phyloP scores from a whole-genome alignment of 2,888 invertebrate species.

The Acleris laterana region DNA sequence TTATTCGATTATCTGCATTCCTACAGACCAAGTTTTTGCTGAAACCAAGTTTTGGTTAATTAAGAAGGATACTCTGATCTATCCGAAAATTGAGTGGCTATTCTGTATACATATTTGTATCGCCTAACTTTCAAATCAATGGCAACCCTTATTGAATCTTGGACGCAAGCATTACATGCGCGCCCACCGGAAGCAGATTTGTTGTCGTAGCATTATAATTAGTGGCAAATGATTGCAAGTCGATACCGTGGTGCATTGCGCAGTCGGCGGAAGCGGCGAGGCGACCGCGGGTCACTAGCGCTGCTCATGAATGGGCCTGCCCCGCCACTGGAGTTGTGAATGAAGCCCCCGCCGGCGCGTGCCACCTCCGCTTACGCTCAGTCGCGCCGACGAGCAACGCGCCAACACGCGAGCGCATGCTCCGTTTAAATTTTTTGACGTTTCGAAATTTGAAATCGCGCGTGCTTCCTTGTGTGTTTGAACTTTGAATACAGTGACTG shows the following conservation, averaged over 20 bases:
- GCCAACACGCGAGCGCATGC: slow-evolving; percentile 73
- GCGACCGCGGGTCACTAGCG: slow-evolving; percentile 40
- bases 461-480: slow-evolving; percentile 53
- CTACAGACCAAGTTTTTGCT: no score
- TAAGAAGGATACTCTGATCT: no score
- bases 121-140: not conserved
- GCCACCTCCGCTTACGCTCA: slow-evolving; percentile 66
- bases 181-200: slow-evolving; percentile 51
- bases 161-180: slow-evolving; percentile 18
- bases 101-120: not conserved
- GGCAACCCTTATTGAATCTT: not conserved
- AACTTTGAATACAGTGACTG: slow-evolving; percentile 54
- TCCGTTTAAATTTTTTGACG: slow-evolving; percentile 61
- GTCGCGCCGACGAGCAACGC: slow-evolving; percentile 76
- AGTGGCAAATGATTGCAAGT: slow-evolving; percentile 41
- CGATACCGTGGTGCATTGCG: slow-evolving; percentile 45
- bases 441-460: slow-evolving; percentile 70
- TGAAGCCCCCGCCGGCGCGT: slow-evolving; percentile 79
- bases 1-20: no score
- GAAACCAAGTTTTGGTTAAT: no score
- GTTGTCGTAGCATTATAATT: slow-evolving; percentile 51
- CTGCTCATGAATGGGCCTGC: slow-evolving; percentile 72
- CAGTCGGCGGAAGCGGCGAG: slow-evolving; percentile 46
- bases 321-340: slow-evolving; percentile 79
- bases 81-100: no score